These are phyloP conservation scores for Aethes cnicana DNA, from an alignment of 2,888 invertebrate genomes.

Conservation along the genomic window DNA sequence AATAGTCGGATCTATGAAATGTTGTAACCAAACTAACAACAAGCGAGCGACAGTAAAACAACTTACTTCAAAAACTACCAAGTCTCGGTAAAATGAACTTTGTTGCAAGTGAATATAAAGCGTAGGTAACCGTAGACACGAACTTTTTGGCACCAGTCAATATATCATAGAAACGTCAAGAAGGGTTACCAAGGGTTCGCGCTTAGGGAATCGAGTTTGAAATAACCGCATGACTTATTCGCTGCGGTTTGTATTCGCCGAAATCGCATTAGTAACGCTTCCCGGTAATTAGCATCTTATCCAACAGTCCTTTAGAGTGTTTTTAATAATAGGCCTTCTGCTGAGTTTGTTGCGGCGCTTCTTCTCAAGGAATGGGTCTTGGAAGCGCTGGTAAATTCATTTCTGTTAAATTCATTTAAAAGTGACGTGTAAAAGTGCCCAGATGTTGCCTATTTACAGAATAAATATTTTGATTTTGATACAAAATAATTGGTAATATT, in stretches of 20 bases:
- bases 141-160: constrained; percentile 46
- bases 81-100: constrained; percentile 34
- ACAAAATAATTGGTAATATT: too few relatives aligned
- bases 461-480: too few relatives aligned
- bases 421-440: too few relatives aligned
- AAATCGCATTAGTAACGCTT: constrained; percentile 5
- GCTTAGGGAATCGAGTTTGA: constrained; percentile 23
- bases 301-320: too few relatives aligned
- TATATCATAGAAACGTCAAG: constrained; percentile 58
- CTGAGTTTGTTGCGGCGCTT: too few relatives aligned
- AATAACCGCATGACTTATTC: constrained; percentile 26
- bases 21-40: constrained; percentile 50
- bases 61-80: constrained; percentile 29
- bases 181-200: constrained; percentile 42
- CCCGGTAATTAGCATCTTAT: too few relatives aligned
- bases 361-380: too few relatives aligned
- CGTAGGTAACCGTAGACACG: constrained; percentile 10
- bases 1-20: constrained; percentile 13
- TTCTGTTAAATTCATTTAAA: too few relatives aligned
- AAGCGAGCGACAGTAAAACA: constrained; percentile 49
- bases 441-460: too few relatives aligned
- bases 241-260: constrained; percentile 14
- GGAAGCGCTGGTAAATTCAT: too few relatives aligned
- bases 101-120: constrained; percentile 27
- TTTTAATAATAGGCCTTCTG: too few relatives aligned